These are phyloP conservation scores for Melanostigma gelatinosum DNA, from an alignment of 2,113 vertebrate genomes.

Conservation along the genomic window DNA sequence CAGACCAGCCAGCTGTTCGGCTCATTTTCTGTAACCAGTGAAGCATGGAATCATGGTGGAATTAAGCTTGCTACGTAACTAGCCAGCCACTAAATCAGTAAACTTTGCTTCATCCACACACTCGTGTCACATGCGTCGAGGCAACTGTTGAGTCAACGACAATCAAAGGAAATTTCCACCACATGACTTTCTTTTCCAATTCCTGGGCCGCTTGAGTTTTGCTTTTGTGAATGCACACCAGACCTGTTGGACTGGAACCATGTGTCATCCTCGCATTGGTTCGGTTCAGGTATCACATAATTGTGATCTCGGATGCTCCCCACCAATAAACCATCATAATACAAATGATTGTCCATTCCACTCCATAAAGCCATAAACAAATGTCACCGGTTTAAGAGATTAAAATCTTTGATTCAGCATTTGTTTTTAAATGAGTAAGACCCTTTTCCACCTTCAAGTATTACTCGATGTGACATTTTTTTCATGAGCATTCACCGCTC, in stretches of 20 bases:
- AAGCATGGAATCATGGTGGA: no score
- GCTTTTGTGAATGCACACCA: not conserved
- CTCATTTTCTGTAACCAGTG: no score
- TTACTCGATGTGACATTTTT: constrained; percentile 5
- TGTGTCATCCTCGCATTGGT: not conserved
- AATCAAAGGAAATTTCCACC: not conserved
- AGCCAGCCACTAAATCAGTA: no score
- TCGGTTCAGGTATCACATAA: not conserved
- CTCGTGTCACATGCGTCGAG: no score
- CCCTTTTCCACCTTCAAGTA: constrained; percentile 6
- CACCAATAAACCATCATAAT: not conserved
- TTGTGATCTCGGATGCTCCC: not conserved
- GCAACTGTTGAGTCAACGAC: not conserved
- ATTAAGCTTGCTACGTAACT: no score
- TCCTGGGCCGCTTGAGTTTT: not conserved
- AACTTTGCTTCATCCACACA: no score
- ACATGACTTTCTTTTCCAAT: not conserved
- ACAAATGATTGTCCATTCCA: not conserved
- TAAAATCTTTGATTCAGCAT: constrained; percentile 7
- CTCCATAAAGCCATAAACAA: not conserved
- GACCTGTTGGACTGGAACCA: not conserved
- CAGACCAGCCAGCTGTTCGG: no score
- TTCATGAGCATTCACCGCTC: constrained; percentile 30
- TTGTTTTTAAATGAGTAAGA: constrained; percentile 34
- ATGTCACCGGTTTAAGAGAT: not conserved